Base-by-base conservation (phyloP, 1,140 invertebrate genomes). In the Hesperophylax magnus region DNA sequence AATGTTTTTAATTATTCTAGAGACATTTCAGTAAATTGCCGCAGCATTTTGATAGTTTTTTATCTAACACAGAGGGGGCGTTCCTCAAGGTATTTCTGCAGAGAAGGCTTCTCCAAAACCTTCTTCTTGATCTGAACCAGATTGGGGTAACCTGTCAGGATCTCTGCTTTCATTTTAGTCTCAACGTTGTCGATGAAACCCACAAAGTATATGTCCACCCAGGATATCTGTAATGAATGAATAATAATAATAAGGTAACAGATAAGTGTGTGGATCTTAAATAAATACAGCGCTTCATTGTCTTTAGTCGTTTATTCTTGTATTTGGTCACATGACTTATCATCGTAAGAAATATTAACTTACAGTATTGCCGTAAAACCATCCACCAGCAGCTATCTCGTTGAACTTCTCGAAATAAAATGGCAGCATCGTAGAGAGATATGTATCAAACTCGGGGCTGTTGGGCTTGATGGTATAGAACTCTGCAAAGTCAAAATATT, bases 161-260 rank as follows among this genome's bases (percentile, higher is more conserved):
- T 85, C 76, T 93, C 90, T 2, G 87, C 87, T 77, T 90, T 90
- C 76, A 81, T 24, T 18, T 79, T 53, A 7, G 79, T 79, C 84
- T 91, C 92, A 81, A 94, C 79, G 83, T 92, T 92, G 82, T 94
- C 92, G 67, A 93, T 87, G 71, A 93, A 85, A 61, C 87, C 91
- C 20, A 92, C 92, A 80, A 94, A 93, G 82, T 89, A 89, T 7
- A 94, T 82, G 86, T 94, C 94, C 54, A 92, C 93, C 93, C 93
- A 94, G 6, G 92, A 91, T 2, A 94, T 85, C 92, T 93, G 85
- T 5, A 71, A 71, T n/a, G 8, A n/a, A 67, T n/a, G n/a, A n/a
- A n/a, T n/a, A n/a, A n/a, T n/a, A n/a, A n/a, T n/a, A n/a, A n/a
- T n/a, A n/a, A n/a, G n/a, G n/a, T n/a, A n/a, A n/a, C n/a, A n/a